Base-by-base conservation (phyloP, 1,140 invertebrate genomes). In the Dufourea novaeangliae region DNA sequence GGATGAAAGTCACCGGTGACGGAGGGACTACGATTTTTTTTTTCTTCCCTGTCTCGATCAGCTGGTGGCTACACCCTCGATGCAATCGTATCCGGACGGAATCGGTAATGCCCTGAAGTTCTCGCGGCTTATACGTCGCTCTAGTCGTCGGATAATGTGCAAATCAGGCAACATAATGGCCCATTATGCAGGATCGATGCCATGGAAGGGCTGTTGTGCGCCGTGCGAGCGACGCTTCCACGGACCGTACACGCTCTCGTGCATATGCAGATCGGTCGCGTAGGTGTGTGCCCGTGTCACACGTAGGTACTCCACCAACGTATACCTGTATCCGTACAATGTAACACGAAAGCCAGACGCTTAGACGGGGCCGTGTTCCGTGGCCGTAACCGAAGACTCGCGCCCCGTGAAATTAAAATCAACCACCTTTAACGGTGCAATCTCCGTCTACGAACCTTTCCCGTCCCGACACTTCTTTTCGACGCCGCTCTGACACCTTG, bases 381-480 rank as follows among this genome's bases (percentile, higher is more conserved):
- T 81, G 89, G 83, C 72, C 90, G 90, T 91, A 91, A 90, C 91
- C 86, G 86, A 91, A 91, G 90, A 85, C 87, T 91, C 91, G 90
- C 86, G 89, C 88, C 88, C 91, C 91, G 91, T 92, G 91, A 92
- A 92, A 92, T 92, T 92, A 92, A 92, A 92, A 91, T 91, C 89
- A 90, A 91, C 89, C 91, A 91, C 87, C 89, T 90, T 88, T 86
- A 91, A 89, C 89, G 86, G 84, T 75, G 86, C 87, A 89, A 90
- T 91, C 88, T 91, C 88, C 87, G 88, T 89, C 88, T 83, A 80
- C 80, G 71, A 70, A 82, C 70, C 67, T 52, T 77, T 76, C 79
- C 50, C 12, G 46, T 56, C 59, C n/a, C 25, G 59, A 37, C 37
- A 29, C n/a, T 27, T 68, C 57, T 59, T 37, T 34, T 22, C 17